Conservation (phyloP, 2,113 vertebrate genomes). For the Rallus limicola region DNA sequence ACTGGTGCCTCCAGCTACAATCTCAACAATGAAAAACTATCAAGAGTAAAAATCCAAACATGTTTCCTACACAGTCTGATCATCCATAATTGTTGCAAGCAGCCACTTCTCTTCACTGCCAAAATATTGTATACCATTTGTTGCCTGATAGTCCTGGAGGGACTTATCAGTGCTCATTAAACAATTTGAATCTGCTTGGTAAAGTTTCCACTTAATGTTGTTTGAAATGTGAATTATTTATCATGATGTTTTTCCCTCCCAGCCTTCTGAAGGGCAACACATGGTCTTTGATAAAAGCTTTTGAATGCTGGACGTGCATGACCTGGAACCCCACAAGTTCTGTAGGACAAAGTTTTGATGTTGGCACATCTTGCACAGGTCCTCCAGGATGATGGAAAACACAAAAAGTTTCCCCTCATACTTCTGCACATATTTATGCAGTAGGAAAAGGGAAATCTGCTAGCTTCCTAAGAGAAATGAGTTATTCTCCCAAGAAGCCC, state of each 20-base stretch:
- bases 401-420: background rate
- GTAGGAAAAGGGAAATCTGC: background rate
- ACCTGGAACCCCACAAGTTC: background rate
- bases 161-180: slow-evolving; percentile 5
- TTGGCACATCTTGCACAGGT: background rate
- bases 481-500: background rate
- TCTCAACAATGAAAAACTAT: background rate
- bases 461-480: background rate
- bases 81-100: slow-evolving; percentile 8
- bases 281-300: background rate
- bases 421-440: background rate
- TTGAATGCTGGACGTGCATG: fast-evolving
- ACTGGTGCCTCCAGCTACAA: background rate
- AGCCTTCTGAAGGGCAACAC: background rate
- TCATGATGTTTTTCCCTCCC: fast-evolving
- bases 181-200: background rate
- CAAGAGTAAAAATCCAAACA: background rate
- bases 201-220: background rate
- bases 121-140: slow-evolving; percentile 13
- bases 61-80: background rate
- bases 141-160: slow-evolving; percentile 31
- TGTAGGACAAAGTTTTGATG: background rate
- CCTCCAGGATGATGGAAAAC: background rate
- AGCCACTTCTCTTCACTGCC: slow-evolving; percentile 11
- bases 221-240: slow-evolving; percentile 6